These are phyloP conservation scores for Popillia japonica DNA, from an alignment of 1,140 invertebrate genomes.

Conservation along the genomic window DNA sequence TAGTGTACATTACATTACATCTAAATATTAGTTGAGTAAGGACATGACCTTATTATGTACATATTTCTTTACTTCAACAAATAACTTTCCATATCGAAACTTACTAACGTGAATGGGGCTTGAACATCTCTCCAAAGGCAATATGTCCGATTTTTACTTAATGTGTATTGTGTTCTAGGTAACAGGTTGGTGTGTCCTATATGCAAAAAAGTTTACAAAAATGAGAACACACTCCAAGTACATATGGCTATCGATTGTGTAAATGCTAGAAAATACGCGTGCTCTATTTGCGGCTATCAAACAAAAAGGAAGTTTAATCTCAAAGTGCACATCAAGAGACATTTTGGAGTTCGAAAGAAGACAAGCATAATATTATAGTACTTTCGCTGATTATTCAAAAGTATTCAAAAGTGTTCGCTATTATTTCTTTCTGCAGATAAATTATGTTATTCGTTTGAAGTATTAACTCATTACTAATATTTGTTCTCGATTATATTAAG, in stretches of 20 bases:
- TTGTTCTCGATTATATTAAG: not conserved
- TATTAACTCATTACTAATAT: conserved; percentile 33
- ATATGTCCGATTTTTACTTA: not conserved
- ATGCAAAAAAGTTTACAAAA: conserved; percentile 44
- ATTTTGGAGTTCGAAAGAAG: conserved; percentile 18
- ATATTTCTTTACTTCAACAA: conserved; percentile 8
- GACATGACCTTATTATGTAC: conserved; percentile 1
- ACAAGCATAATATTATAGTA: conserved; percentile 22
- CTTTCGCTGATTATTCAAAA: not conserved
- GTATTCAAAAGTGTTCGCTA: not conserved
- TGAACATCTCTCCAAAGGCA: not conserved
- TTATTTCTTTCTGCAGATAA: conserved; percentile 1
- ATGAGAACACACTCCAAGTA: conserved; percentile 62
- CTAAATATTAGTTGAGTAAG: not conserved
- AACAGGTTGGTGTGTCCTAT: conserved; percentile 29
- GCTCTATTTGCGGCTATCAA: conserved; percentile 46
- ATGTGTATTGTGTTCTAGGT: conserved; percentile 26
- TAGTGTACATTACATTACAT: not conserved
- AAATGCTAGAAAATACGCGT: conserved; percentile 62
- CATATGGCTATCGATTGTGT: conserved; percentile 63
- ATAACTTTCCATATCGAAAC: conserved; percentile 20
- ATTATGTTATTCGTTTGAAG: conserved; percentile 6
- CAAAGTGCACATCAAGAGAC: conserved; percentile 33
- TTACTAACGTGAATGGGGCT: conserved; percentile 26
- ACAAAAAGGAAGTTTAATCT: conserved; percentile 38